A percentile compares a stretch with the other conserved stretches of the same genome.
Conservation (phyloP, 2,888 invertebrate genomes). For the Tortricodes alternella region DNA sequence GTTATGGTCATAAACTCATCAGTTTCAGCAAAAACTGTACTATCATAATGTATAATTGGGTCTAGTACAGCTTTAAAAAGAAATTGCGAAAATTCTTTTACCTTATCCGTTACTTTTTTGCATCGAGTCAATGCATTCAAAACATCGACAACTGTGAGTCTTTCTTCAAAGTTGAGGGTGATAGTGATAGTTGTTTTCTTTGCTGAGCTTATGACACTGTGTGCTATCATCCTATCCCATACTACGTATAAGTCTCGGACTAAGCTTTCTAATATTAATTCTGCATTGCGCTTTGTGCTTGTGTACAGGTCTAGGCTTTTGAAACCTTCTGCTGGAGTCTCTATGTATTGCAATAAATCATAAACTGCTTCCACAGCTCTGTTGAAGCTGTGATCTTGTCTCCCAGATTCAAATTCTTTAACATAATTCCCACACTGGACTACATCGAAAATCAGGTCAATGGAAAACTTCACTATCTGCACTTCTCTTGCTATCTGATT, state of each 20-base stretch:
- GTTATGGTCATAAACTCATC: slow-evolving; percentile 57
- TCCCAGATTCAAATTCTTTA: slow-evolving; percentile 61
- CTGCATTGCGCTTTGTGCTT: slow-evolving; percentile 71
- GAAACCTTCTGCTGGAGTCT: slow-evolving; percentile 74
- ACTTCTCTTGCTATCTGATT: slow-evolving; percentile 80
- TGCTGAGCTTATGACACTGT: slow-evolving; percentile 50
- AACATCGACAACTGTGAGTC: slow-evolving; percentile 52
- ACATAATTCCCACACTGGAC: slow-evolving; percentile 60
- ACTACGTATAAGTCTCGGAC: slow-evolving; percentile 68
- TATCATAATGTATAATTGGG: slow-evolving; percentile 80
- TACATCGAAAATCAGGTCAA: slow-evolving; percentile 70
- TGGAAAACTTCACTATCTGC: slow-evolving; percentile 80
- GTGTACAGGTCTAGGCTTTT: slow-evolving; percentile 76
- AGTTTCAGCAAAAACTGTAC: slow-evolving; percentile 65
- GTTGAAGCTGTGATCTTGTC: slow-evolving; percentile 57
- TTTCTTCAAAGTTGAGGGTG: slow-evolving; percentile 60
- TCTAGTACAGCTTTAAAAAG: slow-evolving; percentile 82
- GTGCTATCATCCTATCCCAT: slow-evolving; percentile 76
- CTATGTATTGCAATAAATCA: slow-evolving; percentile 67
- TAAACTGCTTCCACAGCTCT: slow-evolving; percentile 78
- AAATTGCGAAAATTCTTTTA: slow-evolving; percentile 82
- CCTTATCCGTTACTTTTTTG: slow-evolving; percentile 67
- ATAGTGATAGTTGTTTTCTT: slow-evolving; percentile 58
- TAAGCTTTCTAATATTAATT: slow-evolving; percentile 69
- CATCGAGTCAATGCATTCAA: slow-evolving; percentile 65